phyloP scores from a whole-genome alignment of 2,113 vertebrate species.

The Hystrix cristata region DNA sequence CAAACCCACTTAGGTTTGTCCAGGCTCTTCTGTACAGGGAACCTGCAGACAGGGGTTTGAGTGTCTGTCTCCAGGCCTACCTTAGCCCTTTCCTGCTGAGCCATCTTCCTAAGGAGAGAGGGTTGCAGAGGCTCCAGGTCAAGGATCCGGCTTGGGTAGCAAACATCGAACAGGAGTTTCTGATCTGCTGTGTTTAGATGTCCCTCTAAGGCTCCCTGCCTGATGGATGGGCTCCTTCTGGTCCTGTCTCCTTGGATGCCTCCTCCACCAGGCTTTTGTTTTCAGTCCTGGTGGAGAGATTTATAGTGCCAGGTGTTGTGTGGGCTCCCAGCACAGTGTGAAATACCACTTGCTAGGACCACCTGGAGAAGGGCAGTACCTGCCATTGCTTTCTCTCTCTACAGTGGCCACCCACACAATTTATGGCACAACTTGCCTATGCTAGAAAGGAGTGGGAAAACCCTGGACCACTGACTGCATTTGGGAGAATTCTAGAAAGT shows the following conservation, averaged over 20 bases:
- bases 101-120: neutral
- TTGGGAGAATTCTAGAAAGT: neutral
- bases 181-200: neutral
- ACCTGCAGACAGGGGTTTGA: neutral
- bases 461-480: neutral
- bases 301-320: conserved; percentile 84
- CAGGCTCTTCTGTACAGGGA: neutral
- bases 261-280: conserved; percentile 46
- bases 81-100: no score
- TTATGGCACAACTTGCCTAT: neutral
- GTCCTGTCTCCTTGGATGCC: neutral
- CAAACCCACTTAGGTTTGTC: conserved; percentile 78
- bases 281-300: conserved; percentile 75
- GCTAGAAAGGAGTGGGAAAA: conserved; percentile 24
- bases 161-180: neutral
- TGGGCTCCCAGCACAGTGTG: conserved; percentile 79
- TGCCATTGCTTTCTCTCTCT: neutral
- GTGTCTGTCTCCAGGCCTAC: neutral
- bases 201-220: neutral
- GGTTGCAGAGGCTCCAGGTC: neutral
- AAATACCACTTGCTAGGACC: conserved; percentile 83
- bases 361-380: conserved; percentile 70
- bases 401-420: neutral
- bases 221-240: neutral
- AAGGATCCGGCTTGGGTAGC: neutral